These are phyloP conservation scores for Manduca sexta DNA, from an alignment of 1,140 invertebrate genomes.

Conservation along the genomic window DNA sequence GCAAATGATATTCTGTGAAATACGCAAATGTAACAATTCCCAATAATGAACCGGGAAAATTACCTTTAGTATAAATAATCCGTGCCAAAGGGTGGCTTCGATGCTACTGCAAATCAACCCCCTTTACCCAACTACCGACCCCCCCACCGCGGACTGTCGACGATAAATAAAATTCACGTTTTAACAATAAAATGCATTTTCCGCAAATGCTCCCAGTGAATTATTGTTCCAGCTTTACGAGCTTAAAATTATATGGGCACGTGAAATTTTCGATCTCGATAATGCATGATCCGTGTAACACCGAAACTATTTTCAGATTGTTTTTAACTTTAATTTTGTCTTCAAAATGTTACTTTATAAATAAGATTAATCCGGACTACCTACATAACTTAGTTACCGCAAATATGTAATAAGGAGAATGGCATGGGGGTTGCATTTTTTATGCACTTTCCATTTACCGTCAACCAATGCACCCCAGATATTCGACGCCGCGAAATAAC, in stretches of 20 bases:
- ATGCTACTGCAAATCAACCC: conserved; percentile 67
- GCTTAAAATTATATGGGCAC: conserved; percentile 72
- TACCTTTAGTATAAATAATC: conserved; percentile 73
- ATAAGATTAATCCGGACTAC: no score
- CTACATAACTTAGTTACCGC: not conserved
- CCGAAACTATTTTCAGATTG: conserved; percentile 50
- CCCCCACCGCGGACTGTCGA: conserved; percentile 62
- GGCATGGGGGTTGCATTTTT: conserved; percentile 25
- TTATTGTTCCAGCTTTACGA: conserved; percentile 69
- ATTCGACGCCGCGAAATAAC: conserved; percentile 35
- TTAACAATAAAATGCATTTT: conserved; percentile 74
- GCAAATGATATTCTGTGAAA: conserved; percentile 58
- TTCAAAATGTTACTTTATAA: no score
- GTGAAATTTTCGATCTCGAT: conserved; percentile 72
- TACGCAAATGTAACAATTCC: conserved; percentile 67
- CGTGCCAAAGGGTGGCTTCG: conserved; percentile 67
- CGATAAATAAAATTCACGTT: conserved; percentile 73
- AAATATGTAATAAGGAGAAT: not conserved
- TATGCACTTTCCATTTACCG: conserved; percentile 32
- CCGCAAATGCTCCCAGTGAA: conserved; percentile 71
- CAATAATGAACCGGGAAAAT: conserved; percentile 71
- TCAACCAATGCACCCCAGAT: conserved; percentile 19
- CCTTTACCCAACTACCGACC: conserved; percentile 27
- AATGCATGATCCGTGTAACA: conserved; percentile 47
- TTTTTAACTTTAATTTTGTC: no score